phyloP scores from a whole-genome alignment of 2,113 vertebrate species.

The Piaya cayana region DNA sequence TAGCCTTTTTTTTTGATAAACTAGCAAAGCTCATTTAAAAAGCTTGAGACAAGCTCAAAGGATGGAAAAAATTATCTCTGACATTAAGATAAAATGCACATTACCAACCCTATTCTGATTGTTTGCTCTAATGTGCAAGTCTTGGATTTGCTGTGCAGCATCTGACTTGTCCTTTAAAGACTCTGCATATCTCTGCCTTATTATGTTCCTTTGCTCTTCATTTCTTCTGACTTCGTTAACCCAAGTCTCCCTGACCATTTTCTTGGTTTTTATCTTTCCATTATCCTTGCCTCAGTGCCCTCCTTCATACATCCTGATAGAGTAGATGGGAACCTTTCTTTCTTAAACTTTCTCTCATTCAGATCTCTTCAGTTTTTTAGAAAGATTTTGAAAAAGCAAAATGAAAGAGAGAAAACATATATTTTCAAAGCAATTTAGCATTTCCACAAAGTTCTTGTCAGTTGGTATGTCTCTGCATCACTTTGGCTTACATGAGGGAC shows the following conservation, averaged over 20 bases:
- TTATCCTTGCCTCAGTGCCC: not conserved
- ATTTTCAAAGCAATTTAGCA: not conserved
- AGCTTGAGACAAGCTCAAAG: conserved; percentile 14
- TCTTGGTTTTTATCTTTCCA: not conserved
- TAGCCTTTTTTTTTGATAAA: conserved; percentile 8
- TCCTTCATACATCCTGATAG: not conserved
- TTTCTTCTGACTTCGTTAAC: not conserved
- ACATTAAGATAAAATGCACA: conserved; percentile 55
- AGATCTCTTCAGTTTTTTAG: not conserved
- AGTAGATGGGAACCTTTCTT: not conserved
- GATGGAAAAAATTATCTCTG: conserved; percentile 35
- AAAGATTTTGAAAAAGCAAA: not conserved
- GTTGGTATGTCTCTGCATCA: not conserved
- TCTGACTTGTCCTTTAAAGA: conserved; percentile 31
- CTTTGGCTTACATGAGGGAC: not conserved
- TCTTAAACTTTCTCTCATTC: not conserved
- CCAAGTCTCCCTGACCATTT: not conserved
- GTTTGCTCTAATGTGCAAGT: not conserved
- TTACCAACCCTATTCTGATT: not conserved
- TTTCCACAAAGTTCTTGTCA: not conserved
- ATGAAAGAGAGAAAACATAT: not conserved
- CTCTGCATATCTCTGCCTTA: conserved; percentile 38
- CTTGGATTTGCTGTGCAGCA: conserved; percentile 30
- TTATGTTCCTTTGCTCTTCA: not conserved
- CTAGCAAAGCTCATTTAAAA: conserved; percentile 35